Evolutionary conservation across 1,140 invertebrate species (phyloP).

Genomic region (Ericerus pela): DNA sequence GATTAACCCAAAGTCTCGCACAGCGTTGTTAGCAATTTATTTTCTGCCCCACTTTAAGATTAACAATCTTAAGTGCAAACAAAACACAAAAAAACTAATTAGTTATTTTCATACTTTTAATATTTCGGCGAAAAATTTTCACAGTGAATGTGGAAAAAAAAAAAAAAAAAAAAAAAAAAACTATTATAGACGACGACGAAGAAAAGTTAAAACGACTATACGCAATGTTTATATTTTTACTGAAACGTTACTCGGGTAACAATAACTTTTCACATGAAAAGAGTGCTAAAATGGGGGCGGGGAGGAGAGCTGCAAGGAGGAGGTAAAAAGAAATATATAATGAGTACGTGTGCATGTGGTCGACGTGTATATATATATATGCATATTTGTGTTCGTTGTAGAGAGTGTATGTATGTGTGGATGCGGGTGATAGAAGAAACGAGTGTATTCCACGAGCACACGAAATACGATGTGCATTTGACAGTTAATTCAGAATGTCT

Average conservation of each 20-base stretch:
- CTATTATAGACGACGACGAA: background rate
- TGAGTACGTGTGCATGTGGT: background rate
- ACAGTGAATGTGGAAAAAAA: too few relatives aligned
- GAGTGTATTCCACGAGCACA: conserved; percentile 9
- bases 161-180: background rate
- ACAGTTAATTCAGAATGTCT: conserved; percentile 12
- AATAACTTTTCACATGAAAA: conserved; percentile 10
- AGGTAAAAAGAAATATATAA: background rate
- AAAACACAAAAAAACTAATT: too few relatives aligned
- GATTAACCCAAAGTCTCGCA: too few relatives aligned
- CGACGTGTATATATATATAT: background rate
- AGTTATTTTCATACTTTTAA: too few relatives aligned
- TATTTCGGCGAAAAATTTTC: too few relatives aligned
- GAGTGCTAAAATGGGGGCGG: too few relatives aligned
- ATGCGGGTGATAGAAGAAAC: conserved; percentile 4
- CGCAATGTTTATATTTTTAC: conserved; percentile 6
- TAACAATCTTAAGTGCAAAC: too few relatives aligned
- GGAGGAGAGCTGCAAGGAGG: background rate
- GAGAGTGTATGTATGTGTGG: too few relatives aligned
- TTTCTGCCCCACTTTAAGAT: too few relatives aligned
- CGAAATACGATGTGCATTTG: conserved; percentile 10
- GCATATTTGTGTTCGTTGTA: too few relatives aligned
- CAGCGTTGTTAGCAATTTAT: too few relatives aligned
- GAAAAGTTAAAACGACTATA: too few relatives aligned
- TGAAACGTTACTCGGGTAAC: conserved; percentile 5